Conservation (phyloP, 2,888 invertebrate genomes). For the Argyresthia goedartella region DNA sequence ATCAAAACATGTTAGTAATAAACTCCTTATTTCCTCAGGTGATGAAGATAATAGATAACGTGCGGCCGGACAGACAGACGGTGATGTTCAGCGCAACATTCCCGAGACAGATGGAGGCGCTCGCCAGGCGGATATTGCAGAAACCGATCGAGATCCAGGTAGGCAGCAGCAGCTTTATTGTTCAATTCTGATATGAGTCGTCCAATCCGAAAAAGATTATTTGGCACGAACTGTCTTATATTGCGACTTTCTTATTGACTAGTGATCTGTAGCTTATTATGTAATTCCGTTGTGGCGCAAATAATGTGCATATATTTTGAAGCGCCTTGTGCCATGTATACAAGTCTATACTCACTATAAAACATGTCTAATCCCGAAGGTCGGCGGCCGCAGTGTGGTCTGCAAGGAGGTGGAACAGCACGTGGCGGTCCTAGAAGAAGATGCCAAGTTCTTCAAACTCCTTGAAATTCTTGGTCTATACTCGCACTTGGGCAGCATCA, state of each 20-base stretch:
- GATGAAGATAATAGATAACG: conserved; percentile 97
- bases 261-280: no score
- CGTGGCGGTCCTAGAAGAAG: conserved; percentile 93
- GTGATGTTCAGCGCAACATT: conserved; percentile 99
- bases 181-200: no score
- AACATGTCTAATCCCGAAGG: conserved; percentile 51
- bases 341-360: no score
- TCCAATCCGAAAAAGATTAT: no score
- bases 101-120: conserved; percentile 98
- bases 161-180: no score
- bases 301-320: no score
- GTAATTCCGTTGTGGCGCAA: no score
- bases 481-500: conserved; percentile 91
- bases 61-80: conserved; percentile 96
- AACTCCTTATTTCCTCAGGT: conserved; percentile 66
- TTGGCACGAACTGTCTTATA: no score
- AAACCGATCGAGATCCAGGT: conserved; percentile 96
- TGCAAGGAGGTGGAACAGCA: conserved; percentile 98
- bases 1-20: not conserved
- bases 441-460: conserved; percentile 97
- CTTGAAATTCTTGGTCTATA: conserved; percentile 96
- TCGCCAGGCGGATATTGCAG: conserved; percentile 92
- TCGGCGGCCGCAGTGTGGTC: conserved; percentile 96
- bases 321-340: no score
- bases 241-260: no score